A percentile compares a stretch with the other conserved stretches of the same genome.
Evolutionary conservation across 2,113 vertebrate genomes (phyloP).

Genomic region (Camelus dromedarius): DNA sequence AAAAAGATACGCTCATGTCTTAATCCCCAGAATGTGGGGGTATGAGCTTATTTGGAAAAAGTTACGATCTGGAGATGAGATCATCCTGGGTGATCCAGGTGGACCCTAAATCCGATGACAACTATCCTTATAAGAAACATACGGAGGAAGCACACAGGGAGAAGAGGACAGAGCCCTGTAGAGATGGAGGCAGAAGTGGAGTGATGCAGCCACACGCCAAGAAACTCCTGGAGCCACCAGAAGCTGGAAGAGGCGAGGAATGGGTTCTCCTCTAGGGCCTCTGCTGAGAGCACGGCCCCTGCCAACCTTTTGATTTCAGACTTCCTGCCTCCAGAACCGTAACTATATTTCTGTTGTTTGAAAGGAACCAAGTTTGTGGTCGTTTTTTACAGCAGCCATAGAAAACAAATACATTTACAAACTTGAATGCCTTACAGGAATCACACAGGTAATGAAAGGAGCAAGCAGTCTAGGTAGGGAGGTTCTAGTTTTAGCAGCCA

Average conservation of each 20-base stretch:
- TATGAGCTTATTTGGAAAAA: constrained; percentile 46
- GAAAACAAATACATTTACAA: background rate
- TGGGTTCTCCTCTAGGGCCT: background rate
- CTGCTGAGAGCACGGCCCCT: background rate
- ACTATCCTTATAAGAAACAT: background rate
- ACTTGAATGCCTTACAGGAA: background rate
- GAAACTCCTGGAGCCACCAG: background rate
- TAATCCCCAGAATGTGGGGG: background rate
- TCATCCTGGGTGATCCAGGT: background rate
- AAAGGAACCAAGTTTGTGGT: background rate
- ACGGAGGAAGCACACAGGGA: background rate
- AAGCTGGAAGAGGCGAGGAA: background rate
- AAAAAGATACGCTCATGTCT: background rate
- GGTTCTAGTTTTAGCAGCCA: background rate
- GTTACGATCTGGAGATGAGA: background rate
- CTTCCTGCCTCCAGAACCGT: background rate
- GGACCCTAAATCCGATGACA: background rate
- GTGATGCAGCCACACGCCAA: background rate
- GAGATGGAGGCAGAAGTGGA: background rate
- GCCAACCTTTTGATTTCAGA: background rate
- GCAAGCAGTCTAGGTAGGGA: background rate
- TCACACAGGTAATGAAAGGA: background rate
- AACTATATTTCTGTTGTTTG: background rate
- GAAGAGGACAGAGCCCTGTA: background rate
- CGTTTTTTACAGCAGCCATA: background rate